Conservation (phyloP, 2,888 invertebrate species). For the Polyploca ridens region DNA sequence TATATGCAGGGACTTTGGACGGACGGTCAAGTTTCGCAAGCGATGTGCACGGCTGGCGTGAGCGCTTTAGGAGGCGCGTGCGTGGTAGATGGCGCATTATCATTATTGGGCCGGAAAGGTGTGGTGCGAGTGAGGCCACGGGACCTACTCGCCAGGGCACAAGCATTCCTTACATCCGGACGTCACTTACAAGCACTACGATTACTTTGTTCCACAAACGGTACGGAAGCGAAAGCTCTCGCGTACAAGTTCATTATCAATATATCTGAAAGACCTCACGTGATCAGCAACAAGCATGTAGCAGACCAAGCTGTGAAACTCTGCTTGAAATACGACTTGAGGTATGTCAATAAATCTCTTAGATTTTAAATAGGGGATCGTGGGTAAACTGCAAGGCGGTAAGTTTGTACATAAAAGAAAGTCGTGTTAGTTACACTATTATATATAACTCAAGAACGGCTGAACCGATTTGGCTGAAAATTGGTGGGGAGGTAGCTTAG, state of each 20-base stretch:
- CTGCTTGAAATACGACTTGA: slow-evolving; percentile 67
- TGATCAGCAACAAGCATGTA: slow-evolving; percentile 62
- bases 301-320: slow-evolving; percentile 69
- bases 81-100: slow-evolving; percentile 81
- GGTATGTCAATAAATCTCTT: slow-evolving; percentile 44
- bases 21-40: slow-evolving; percentile 94
- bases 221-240: slow-evolving; percentile 54
- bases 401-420: too few relatives aligned
- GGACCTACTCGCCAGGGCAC: slow-evolving; percentile 81
- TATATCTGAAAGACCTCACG: slow-evolving; percentile 64
- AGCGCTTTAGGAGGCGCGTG: slow-evolving; percentile 80
- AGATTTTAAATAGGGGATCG: background rate
- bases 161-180: slow-evolving; percentile 85
- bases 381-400: too few relatives aligned
- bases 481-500: too few relatives aligned
- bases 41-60: slow-evolving; percentile 84
- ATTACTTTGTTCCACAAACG: slow-evolving; percentile 61
- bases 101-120: slow-evolving; percentile 85
- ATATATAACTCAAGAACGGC: too few relatives aligned
- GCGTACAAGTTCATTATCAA: slow-evolving; percentile 57
- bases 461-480: too few relatives aligned
- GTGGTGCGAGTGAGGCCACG: slow-evolving; percentile 87
- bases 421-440: too few relatives aligned
- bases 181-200: slow-evolving; percentile 78
- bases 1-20: slow-evolving; percentile 92